Percentiles rank a stretch among this genome's conserved stretches.
Evolutionary conservation across 2,797 vertebrate genomes (phyloP).

Genomic region (Kryptopterus vitreolus): DNA sequence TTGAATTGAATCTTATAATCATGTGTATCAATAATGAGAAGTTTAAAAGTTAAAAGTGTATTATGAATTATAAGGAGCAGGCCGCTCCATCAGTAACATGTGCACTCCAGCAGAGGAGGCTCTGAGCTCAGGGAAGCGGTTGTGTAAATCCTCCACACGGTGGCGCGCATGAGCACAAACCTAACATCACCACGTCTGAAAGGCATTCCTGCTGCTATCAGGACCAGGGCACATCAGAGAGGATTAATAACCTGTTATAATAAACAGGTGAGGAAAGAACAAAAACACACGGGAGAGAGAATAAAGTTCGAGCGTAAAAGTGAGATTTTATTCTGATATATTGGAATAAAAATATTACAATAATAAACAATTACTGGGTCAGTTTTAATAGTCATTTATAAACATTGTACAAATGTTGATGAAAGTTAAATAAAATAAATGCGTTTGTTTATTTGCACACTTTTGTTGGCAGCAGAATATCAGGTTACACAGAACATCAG

Average conservation of each 20-base stretch:
- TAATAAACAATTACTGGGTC: too few relatives aligned
- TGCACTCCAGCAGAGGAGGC: neutral
- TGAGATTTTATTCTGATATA: neutral
- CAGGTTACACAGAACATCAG: neutral
- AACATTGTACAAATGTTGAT: neutral
- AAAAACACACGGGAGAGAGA: neutral
- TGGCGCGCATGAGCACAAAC: neutral
- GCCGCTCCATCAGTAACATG: neutral
- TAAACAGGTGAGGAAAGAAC: neutral
- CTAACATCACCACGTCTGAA: neutral
- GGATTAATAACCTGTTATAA: neutral
- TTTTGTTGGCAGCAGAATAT: too few relatives aligned
- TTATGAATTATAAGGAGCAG: neutral
- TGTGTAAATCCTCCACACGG: slow-evolving; percentile 25
- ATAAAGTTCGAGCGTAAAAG: neutral
- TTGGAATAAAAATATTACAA: too few relatives aligned
- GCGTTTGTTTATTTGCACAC: too few relatives aligned
- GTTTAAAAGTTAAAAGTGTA: neutral
- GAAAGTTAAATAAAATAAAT: neutral
- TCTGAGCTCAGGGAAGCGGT: neutral
- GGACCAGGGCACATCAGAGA: neutral
- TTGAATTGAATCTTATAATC: neutral
- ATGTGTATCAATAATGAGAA: neutral
- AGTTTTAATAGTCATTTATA: neutral
- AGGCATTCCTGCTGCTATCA: neutral